Percentiles rank a stretch among this genome's conserved stretches.
phyloP scores from a whole-genome alignment of 2,888 invertebrate species.

The Ophion obscuratus region DNA sequence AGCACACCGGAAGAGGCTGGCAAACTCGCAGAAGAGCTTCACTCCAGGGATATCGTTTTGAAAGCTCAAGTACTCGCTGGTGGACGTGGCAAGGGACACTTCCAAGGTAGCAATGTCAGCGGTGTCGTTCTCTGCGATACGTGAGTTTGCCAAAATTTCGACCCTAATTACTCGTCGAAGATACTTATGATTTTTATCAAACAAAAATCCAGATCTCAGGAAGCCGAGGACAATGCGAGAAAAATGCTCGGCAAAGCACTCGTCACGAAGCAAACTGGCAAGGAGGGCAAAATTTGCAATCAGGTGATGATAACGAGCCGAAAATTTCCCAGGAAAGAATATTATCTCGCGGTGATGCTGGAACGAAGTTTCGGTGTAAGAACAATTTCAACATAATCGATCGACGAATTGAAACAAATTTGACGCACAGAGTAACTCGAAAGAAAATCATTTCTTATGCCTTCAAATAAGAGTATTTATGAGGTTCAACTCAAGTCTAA shows the following conservation, averaged over 20 bases:
- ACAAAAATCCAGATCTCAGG: conserved; percentile 87
- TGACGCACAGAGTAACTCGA: conserved; percentile 6
- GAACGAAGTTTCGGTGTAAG: conserved; percentile 96
- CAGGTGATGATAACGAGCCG: conserved; percentile 98
- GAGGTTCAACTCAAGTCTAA: too few species aligned
- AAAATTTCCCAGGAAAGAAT: conserved; percentile 98
- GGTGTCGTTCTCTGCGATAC: conserved; percentile 96
- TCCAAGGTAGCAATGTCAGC: conserved; percentile 96
- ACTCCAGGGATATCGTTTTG: conserved; percentile 92
- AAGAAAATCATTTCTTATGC: background rate
- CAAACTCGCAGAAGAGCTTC: conserved; percentile 90
- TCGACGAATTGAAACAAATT: conserved; percentile 56
- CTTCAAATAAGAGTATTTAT: too few species aligned
- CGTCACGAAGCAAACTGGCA: conserved; percentile 98
- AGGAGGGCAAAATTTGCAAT: conserved; percentile 96
- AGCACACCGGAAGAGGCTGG: conserved; percentile 92
- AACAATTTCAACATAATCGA: conserved; percentile 2
- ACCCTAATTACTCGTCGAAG: background rate
- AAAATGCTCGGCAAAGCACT: conserved; percentile 96
- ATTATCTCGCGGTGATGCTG: conserved; percentile 99
- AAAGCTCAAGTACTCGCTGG: conserved; percentile 97
- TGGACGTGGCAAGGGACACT: conserved; percentile 96
- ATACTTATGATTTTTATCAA: background rate
- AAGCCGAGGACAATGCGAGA: conserved; percentile 91
- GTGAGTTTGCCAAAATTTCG: conserved; percentile 85